Conservation (phyloP, 30 jellyfish, hydroid and myxozoan genomes). For the Pelagia noctiluca region DNA sequence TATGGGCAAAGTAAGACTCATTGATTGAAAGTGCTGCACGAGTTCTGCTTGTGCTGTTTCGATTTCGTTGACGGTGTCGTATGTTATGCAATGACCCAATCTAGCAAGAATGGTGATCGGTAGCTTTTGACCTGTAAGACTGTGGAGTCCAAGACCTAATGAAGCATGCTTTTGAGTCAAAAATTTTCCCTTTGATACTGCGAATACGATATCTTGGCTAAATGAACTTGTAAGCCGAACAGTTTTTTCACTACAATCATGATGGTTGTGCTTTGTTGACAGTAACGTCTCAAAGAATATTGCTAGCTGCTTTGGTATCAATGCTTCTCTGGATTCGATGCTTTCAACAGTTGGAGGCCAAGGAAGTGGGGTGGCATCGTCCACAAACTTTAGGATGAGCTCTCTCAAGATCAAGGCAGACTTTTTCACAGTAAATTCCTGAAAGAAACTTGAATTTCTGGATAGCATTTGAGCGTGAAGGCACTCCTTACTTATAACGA, state of each 20-base stretch:
- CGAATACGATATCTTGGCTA: background rate
- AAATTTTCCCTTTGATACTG: background rate
- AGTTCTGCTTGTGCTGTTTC: conserved; percentile 70
- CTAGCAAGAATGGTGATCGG: conserved; percentile 50
- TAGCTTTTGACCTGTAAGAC: conserved; percentile 60
- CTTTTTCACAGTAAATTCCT: background rate
- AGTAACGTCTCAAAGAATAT: background rate
- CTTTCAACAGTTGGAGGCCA: conserved; percentile 13
- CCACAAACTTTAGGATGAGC: background rate
- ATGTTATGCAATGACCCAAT: conserved; percentile 32
- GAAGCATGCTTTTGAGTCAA: conserved; percentile 8
- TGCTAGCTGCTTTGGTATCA: conserved; percentile 5
- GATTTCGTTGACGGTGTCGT: conserved; percentile 34
- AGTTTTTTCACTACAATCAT: background rate
- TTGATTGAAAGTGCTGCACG: background rate
- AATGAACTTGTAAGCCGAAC: background rate
- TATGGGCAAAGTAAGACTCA: conserved; percentile 6
- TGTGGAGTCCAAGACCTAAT: conserved; percentile 42
- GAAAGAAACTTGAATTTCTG: background rate
- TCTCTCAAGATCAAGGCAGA: conserved; percentile 1
- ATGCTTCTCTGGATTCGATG: background rate
- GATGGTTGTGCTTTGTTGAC: conserved; percentile 16
- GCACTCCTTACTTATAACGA: conserved; percentile 33
- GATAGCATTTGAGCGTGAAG: background rate
- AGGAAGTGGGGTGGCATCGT: background rate